Evolutionary conservation across 2,113 vertebrate species (phyloP), one percentile per base, ranked within the genome.

Genomic region (Leptodactylus fuscus): DNA sequence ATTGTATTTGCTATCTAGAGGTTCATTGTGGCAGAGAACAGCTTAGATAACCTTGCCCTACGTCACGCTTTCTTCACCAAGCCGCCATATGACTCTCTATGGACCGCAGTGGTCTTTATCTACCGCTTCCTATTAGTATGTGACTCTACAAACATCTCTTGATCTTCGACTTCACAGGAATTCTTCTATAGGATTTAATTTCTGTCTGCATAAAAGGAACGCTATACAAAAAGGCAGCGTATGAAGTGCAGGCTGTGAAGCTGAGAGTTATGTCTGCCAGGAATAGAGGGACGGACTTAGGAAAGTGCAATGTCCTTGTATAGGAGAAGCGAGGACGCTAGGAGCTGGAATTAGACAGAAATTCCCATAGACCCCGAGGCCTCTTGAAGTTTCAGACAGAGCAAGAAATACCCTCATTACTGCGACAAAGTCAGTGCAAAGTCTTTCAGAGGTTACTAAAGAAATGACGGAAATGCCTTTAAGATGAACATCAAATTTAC

Each of bases 101-200:
- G 60, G 60, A 18, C 60, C 34, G 8, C 74, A 69, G 55, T 15
- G 41, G 55, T 38, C 46, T 65, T 84, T 49, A n/a, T 62, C 46
- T 62, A 51, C 24, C 9, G 41, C 41, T 48, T 38, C 29, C 51
- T 80, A 85, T 71, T 70, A 85, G 51, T 85, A 51, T 44, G 83
- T 46, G 53, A 75, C 58, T 77, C 13, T 20, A 77, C 82, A 84
- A 76, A 75, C 34, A 75, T 49, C 76, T 71, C 76, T 80, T 85
- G 62, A 85, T 85, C 83, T 38, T 34, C 15, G 49, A 85, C 83
- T 79, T 85, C 83, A 85, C 48, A 85, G 65, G 83, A 80, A 44
- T 22, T 41, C 75, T 85, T 85, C 76, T 71, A 80, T 70, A 80
- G 83, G 75, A 85, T 85, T 85, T 85, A 79, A 85, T 85, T 85